Conservation (phyloP, 2,113 vertebrate genomes). For the Brachirus orientalis region DNA sequence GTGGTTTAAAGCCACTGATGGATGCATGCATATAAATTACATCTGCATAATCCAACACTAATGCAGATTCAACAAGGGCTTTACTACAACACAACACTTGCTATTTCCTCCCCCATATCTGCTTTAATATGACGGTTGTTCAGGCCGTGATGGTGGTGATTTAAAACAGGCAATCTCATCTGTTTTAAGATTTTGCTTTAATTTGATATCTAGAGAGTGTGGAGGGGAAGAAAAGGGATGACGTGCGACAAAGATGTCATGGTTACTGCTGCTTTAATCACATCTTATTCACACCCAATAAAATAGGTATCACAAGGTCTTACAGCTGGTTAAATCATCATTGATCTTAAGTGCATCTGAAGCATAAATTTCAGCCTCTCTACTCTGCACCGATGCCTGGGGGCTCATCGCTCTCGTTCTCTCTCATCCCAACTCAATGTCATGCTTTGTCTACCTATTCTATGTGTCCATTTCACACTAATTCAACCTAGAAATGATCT, state of each 20-base stretch:
- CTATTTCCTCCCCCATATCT: not conserved
- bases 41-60: constrained; percentile 29
- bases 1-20: constrained; percentile 6
- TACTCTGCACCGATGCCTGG: constrained; percentile 46
- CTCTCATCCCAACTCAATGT: constrained; percentile 78
- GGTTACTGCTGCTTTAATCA: constrained; percentile 65
- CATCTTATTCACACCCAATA: constrained; percentile 67
- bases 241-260: constrained; percentile 64
- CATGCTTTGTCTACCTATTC: constrained; percentile 83
- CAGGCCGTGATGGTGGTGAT: not conserved
- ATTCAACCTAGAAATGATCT: constrained; percentile 80
- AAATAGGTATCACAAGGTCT: constrained; percentile 56
- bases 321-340: constrained; percentile 68
- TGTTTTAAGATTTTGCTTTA: constrained; percentile 27
- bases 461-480: constrained; percentile 82
- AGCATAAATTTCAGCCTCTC: constrained; percentile 60
- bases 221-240: constrained; percentile 18
- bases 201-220: constrained; percentile 37
- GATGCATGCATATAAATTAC: constrained; percentile 19
- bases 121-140: not conserved
- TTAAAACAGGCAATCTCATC: not conserved
- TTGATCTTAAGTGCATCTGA: constrained; percentile 74
- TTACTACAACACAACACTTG: not conserved
- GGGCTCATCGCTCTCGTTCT: constrained; percentile 66
- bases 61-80: not conserved